Conservation (phyloP, 23 tunicate species). For the Trididemnum nubilum region DNA sequence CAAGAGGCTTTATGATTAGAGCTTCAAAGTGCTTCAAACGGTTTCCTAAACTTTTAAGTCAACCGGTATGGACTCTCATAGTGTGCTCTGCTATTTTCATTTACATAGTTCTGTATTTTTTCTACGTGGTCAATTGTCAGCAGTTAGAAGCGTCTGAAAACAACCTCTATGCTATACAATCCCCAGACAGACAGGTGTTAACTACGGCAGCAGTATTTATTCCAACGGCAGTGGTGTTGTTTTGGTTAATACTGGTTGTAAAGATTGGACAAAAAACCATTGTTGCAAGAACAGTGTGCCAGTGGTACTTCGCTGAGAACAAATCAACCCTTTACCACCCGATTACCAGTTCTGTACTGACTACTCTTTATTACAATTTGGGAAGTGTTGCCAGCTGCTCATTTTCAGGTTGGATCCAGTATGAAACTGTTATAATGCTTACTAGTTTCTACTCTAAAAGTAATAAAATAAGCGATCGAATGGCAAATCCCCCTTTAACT, state of each 20-base stretch:
- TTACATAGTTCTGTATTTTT: background rate
- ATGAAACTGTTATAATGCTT: background rate
- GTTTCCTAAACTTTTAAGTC: conserved; percentile 59
- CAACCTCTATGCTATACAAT: background rate
- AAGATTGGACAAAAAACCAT: conserved; percentile 42
- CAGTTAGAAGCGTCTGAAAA: conserved; percentile 22
- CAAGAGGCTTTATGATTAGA: conserved; percentile 43
- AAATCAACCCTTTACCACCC: conserved; percentile 34
- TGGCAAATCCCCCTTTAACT: background rate
- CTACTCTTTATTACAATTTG: conserved; percentile 37
- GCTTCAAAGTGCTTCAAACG: conserved; percentile 42
- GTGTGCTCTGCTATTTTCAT: background rate
- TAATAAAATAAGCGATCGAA: conserved; percentile 1
- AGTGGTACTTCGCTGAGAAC: conserved; percentile 61
- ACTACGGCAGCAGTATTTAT: background rate
- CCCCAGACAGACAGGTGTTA: background rate
- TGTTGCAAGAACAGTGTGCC: conserved; percentile 55
- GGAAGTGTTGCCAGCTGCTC: conserved; percentile 59
- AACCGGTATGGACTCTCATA: conserved; percentile 52
- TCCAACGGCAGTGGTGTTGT: background rate
- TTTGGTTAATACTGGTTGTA: conserved; percentile 47
- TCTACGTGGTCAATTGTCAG: conserved; percentile 38
- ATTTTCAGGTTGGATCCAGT: conserved; percentile 20
- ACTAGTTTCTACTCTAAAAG: background rate
- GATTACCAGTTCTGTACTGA: conserved; percentile 30